Percentiles rank a stretch among this genome's conserved stretches.
phyloP scores from a whole-genome alignment of 2,113 vertebrate genomes.

The Fregetta grallaria region DNA sequence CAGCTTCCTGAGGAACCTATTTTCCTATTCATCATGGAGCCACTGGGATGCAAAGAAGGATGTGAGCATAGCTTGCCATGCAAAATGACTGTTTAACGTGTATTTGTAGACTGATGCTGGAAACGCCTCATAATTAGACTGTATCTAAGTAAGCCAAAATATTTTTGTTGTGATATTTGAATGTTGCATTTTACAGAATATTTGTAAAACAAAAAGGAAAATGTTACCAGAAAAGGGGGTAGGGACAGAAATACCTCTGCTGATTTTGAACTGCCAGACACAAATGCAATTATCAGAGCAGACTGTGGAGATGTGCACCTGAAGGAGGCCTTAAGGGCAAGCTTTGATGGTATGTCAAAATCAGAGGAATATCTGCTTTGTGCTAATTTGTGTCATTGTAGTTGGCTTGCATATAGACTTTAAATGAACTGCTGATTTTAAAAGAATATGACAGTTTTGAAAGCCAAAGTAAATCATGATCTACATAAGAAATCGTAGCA shows the following conservation, averaged over 20 bases:
- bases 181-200: background rate
- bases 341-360: conserved; percentile 13
- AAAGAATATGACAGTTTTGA: background rate
- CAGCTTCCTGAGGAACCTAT: background rate
- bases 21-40: background rate
- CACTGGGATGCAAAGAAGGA: background rate
- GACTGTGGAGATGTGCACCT: background rate
- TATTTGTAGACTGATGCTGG: background rate
- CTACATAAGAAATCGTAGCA: background rate
- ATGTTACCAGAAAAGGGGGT: background rate
- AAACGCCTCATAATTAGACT: background rate
- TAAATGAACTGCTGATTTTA: conserved; percentile 13
- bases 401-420: background rate
- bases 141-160: background rate
- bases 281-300: conserved; percentile 36
- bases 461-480: background rate
- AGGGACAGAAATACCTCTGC: background rate
- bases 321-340: background rate
- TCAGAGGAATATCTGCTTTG: conserved; percentile 21
- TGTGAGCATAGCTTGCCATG: background rate
- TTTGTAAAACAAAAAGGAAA: background rate
- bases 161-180: background rate
- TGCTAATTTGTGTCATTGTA: conserved; percentile 29
- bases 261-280: conserved; percentile 38
- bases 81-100: background rate